Percentiles rank a stretch among this genome's conserved stretches.
phyloP scores from a whole-genome alignment of 2,888 invertebrate genomes.

The Tenthredo distinguenda region DNA sequence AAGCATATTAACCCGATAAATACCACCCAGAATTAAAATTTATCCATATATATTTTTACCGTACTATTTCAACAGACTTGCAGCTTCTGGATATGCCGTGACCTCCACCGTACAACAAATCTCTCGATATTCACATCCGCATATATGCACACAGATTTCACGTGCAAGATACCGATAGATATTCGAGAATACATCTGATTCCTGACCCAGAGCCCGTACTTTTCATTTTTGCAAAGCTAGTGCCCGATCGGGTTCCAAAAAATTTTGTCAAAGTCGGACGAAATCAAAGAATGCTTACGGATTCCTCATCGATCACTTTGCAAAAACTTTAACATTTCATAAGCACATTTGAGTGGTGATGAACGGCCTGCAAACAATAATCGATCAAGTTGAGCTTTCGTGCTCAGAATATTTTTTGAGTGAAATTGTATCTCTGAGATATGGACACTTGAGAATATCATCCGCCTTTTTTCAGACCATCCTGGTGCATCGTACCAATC shows the following conservation, averaged over 20 bases:
- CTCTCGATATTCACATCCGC: background rate
- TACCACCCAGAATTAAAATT: conserved; percentile 16
- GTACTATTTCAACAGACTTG: conserved; percentile 9
- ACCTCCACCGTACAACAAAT: background rate
- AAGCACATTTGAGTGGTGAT: background rate
- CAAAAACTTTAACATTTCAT: background rate
- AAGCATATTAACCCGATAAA: conserved; percentile 23
- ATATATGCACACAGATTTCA: background rate
- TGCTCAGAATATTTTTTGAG: background rate
- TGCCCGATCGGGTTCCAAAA: no score
- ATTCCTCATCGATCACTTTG: background rate
- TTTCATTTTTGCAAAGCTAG: background rate
- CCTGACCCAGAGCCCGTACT: background rate
- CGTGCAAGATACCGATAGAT: background rate
- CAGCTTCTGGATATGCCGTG: background rate
- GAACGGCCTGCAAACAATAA: background rate
- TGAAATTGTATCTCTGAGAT: background rate
- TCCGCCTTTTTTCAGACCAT: background rate
- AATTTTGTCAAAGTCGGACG: background rate
- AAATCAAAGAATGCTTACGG: background rate
- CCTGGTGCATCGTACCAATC: background rate
- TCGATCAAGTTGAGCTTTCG: background rate
- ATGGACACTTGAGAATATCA: background rate
- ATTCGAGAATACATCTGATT: background rate
- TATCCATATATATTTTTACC: conserved; percentile 18